Evolutionary conservation across 1,140 invertebrate genomes (phyloP), one percentile per base, ranked within the genome.

Genomic region (Pseudomyrmex gracilis): DNA sequence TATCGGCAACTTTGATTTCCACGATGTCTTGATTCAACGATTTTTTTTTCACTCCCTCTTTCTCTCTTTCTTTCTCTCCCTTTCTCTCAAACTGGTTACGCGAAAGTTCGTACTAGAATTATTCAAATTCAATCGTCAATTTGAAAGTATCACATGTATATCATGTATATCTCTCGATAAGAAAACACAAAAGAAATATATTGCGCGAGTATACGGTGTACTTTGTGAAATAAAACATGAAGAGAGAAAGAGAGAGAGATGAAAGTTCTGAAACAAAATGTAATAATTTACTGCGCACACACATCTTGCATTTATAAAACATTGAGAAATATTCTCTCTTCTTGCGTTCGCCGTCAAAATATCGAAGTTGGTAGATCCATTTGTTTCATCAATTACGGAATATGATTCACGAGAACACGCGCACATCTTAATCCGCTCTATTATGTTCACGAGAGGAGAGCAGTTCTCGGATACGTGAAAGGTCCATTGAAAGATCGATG

Each of bases 1-100:
- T 47, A 45, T 66, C 63, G 74, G 57, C 34, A 78, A 63, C 71
- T 82, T 49, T 51, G 67, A 73, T 10, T 10, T 73, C 1, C 22
- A 51, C 7, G 47, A 82, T 51, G 45, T 63, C 67, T 15, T 82
- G 20, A 22, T 15, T 49, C 63, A 12, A 61, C 20, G 12, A 71
- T 82, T 82, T 82, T 73, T 71, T 34, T 34, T 7, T 24, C 24
- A 24, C n/a, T 0, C 24, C 3, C 24, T 24, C 24, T 24, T 2
- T 24, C 1, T 24, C 24, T 24, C 24, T 24, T 2, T 24, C 1
- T 24, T 5, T 34, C 5, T 34, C 34, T 34, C 5, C 7, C 7
- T 34, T 5, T 34, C 34, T 34, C 34, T 34, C 34, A 2, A 34
- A 34, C 34, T 34, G 34, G 0, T 34, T 7, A 34, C 7, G 34